Conservation (phyloP, 1,140 invertebrate species). For the Hormaphis cornu region DNA sequence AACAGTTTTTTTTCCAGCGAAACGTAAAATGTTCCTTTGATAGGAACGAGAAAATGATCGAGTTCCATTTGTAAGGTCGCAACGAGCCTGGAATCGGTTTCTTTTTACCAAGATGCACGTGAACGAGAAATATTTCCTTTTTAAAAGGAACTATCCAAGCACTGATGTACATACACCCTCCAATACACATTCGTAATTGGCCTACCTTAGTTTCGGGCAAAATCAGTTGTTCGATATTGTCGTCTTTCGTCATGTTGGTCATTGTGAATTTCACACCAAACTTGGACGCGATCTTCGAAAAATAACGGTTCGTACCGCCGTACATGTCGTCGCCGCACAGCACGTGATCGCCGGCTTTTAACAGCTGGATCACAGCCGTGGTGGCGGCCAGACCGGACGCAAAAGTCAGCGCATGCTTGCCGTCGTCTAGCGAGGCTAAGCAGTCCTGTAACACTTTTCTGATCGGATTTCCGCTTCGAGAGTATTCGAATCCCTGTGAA, state of each 20-base stretch:
- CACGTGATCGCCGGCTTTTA: slow-evolving; percentile 82
- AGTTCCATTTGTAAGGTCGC: too few species aligned
- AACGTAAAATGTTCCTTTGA: too few species aligned
- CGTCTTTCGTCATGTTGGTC: slow-evolving; percentile 66
- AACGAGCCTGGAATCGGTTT: too few species aligned
- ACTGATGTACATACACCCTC: too few species aligned
- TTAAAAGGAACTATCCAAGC: too few species aligned
- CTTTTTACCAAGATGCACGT: too few species aligned
- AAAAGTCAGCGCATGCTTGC: slow-evolving; percentile 76
- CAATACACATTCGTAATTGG: too few species aligned
- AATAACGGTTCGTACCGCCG: slow-evolving; percentile 72
- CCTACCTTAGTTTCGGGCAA: slow-evolving; percentile 82
- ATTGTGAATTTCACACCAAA: slow-evolving; percentile 66
- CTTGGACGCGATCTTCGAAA: slow-evolving; percentile 52
- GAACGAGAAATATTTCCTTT: too few species aligned
- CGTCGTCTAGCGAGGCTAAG: slow-evolving; percentile 81
- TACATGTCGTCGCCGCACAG: slow-evolving; percentile 90
- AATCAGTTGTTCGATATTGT: slow-evolving; percentile 59
- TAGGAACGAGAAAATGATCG: too few species aligned
- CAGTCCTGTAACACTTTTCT: slow-evolving; percentile 80
- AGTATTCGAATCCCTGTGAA: slow-evolving; percentile 80
- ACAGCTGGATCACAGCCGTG: slow-evolving; percentile 60
- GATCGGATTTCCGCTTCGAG: slow-evolving; percentile 89
- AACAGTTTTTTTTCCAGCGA: too few species aligned
- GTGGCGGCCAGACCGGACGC: slow-evolving; percentile 84